These are phyloP conservation scores for Orthosia gothica DNA, from an alignment of 2,888 invertebrate genomes.

Conservation along the genomic window DNA sequence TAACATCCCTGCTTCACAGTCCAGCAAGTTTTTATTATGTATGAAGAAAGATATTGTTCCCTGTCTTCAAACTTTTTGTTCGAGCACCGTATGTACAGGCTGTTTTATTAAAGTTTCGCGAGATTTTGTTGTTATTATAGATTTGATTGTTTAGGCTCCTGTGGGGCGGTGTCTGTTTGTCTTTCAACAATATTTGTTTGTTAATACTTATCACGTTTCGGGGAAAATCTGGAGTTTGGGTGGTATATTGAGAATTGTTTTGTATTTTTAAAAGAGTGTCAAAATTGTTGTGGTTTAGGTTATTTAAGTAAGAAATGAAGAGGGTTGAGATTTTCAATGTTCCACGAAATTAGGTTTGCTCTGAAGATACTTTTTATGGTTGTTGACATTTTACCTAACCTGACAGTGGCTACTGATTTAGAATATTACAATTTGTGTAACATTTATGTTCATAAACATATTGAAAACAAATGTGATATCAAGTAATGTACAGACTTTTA, in stretches of 20 bases:
- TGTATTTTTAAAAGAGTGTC: neutral
- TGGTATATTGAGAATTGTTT: slow-evolving; percentile 8
- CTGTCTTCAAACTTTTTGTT: slow-evolving; percentile 51
- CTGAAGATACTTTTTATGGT: neutral
- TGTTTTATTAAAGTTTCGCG: slow-evolving; percentile 54
- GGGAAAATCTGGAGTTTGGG: slow-evolving; percentile 2
- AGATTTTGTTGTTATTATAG: slow-evolving; percentile 43
- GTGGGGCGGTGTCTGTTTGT: slow-evolving; percentile 27
- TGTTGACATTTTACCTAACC: too few relatives aligned
- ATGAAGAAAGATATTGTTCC: slow-evolving; percentile 57
- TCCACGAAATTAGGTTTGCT: neutral
- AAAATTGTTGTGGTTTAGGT: neutral
- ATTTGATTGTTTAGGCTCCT: slow-evolving; percentile 50
- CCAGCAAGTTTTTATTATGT: slow-evolving; percentile 66
- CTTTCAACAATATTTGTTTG: slow-evolving; percentile 37
- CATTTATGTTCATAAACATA: too few relatives aligned
- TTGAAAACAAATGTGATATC: too few relatives aligned
- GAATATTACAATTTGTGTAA: too few relatives aligned
- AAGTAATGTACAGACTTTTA: too few relatives aligned
- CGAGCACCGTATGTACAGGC: slow-evolving; percentile 29
- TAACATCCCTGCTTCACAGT: slow-evolving; percentile 32
- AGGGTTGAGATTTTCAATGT: neutral
- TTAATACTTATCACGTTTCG: slow-evolving; percentile 3
- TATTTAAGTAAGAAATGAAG: neutral
- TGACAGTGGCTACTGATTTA: too few relatives aligned